phyloP scores from a whole-genome alignment of 2,113 vertebrate species.

The Tragelaphus buxtoni region DNA sequence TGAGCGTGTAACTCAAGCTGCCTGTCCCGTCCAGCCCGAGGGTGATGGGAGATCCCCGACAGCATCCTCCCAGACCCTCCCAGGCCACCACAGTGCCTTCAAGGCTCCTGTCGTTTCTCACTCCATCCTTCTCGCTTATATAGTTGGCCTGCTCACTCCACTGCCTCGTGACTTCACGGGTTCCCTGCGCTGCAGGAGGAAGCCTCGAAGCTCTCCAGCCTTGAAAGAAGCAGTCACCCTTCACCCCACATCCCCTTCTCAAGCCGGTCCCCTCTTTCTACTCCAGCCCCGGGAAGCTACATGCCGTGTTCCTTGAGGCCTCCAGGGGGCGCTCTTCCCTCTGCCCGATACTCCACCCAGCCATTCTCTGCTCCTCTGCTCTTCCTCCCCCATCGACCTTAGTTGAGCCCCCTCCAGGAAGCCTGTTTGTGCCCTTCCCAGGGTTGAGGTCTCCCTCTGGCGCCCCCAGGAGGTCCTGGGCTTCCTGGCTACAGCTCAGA shows the following conservation, averaged over 20 bases:
- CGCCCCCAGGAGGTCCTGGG: neutral
- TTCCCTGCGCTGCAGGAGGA: neutral
- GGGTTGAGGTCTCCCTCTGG: too few species aligned
- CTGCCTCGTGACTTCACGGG: neutral
- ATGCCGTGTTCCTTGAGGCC: fast-evolving
- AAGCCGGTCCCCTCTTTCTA: neutral
- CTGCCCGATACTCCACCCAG: neutral
- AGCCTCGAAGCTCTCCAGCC: neutral
- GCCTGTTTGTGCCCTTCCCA: neutral
- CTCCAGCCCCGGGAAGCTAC: neutral
- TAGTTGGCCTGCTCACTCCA: neutral
- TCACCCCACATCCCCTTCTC: fast-evolving
- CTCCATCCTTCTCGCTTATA: neutral
- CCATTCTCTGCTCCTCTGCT: neutral
- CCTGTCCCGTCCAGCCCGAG: neutral
- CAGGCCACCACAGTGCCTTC: neutral
- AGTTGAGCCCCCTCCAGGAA: neutral
- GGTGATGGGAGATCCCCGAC: neutral
- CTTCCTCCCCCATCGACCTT: neutral
- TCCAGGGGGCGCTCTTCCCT: neutral
- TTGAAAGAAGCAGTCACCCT: neutral
- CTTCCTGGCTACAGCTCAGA: too few species aligned
- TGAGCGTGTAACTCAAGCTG: neutral
- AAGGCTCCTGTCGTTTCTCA: neutral
- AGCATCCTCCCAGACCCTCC: neutral